Evolutionary conservation across 1,140 invertebrate species (phyloP), one percentile per base, ranked within the genome.

Genomic region (Heliconius congener): DNA sequence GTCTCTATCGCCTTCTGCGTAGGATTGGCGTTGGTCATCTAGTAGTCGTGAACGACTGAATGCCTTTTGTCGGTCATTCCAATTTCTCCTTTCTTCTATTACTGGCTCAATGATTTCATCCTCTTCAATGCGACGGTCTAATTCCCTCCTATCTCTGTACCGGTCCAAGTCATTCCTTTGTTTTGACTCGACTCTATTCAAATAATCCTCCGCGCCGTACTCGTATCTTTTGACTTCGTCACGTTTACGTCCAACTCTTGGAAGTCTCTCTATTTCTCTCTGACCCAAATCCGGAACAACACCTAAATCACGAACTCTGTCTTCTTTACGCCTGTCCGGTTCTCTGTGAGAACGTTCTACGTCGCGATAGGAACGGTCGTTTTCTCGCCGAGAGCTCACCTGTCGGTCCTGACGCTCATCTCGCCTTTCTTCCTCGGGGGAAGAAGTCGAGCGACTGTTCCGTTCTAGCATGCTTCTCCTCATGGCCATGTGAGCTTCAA

Each of bases 361-460:
- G 74, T 91, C 89, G 75, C 90, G 85, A 81, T 89, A 90, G 86
- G 91, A 90, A 82, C 93, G 92, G n/a, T 93, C 92, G 70, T 87
- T 90, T 89, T 94, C 93, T 86, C 87, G 86, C 70, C 87, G 88
- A 86, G 88, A 91, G 83, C 86, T 90, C 71, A 81, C 76, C 83
- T 91, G 92, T 81, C 88, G 88, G 79, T 92, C 94, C 76, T 82
- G 91, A 85, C 88, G 93, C 94, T 90, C 92, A 82, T 91, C 91
- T 76, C 91, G 83, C 82, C 88, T 89, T 89, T 93, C 92, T 89
- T 94, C 93, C 87, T 94, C 93, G 74, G 93, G 93, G 86, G 93
- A 94, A 93, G 93, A 93, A 90, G 93, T 93, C 79, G 93, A 93
- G 87, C 93, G 91, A 88, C 93, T 92, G 83, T 94, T 94, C 79